Evolutionary conservation across 2,113 vertebrate genomes (phyloP), one percentile per base, ranked within the genome.

Genomic region (Hylia prasina): DNA sequence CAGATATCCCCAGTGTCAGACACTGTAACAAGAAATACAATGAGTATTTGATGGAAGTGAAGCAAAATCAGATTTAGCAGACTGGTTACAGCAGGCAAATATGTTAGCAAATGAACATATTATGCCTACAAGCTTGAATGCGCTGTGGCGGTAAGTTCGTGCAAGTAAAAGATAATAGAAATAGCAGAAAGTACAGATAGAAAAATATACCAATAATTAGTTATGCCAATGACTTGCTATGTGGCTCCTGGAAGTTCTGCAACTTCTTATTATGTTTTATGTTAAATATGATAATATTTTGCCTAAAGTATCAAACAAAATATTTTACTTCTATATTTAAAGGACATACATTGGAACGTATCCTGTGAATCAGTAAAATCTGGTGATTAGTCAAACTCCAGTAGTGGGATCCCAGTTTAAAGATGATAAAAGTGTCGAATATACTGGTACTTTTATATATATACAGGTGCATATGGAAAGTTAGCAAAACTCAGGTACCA

Each of bases 31-130:
- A 85, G 89, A 91, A 88, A 82, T 84, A 69, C 72, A 88, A 65
- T 70, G 85, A 93, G 57, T 85, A 83, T 91, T 89, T 96, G 76
- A 95, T 45, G 80, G 94, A 96, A 94, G 51, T 90, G 90, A 86
- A 68, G 68, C 5, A 90, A 95, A 90, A 96, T 75, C 75, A 92
- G 37, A 90, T 94, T 91, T 87, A 95, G 53, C 79, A 96, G 76
- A 77, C 66, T 65, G 66, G 85, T 69, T 95, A 80, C n/a, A 85
- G 75, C 45, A 90, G 54, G 63, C 63, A 93, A 78, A 60, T 73
- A 73, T 48, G n/a, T 83, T 75, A 90, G 37, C 25, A 92, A 88
- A 81, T 47, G 24, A 84, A 75, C 44, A 45, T 48, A 68, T 81
- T 90, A 86, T 60, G 47, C 69, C 76, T 81, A 66, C 19, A 63